phyloP scores from a whole-genome alignment of 2,113 vertebrate species.

The Platycercus adscitus region DNA sequence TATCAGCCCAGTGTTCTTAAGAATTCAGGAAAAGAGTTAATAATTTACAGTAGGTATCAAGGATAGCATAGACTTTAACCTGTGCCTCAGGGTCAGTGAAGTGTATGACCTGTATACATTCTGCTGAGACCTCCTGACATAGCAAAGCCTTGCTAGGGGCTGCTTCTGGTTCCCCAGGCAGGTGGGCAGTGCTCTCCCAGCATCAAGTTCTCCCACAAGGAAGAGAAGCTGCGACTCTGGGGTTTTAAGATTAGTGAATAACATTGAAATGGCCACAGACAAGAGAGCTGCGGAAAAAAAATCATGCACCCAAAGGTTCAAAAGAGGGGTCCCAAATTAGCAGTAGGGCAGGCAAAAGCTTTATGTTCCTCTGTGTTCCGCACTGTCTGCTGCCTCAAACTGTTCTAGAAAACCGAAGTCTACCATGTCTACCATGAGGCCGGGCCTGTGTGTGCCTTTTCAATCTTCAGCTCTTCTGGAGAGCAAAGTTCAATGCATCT shows the following conservation, averaged over 20 bases:
- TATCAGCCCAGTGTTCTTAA: not conserved
- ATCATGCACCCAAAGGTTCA: fast-evolving
- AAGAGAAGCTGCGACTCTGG: not conserved
- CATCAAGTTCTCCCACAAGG: fast-evolving
- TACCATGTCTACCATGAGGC: not conserved
- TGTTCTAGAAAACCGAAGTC: not conserved
- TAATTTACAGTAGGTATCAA: not conserved
- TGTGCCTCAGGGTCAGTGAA: not conserved
- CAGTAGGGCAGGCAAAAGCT: not conserved
- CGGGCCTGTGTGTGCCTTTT: not conserved
- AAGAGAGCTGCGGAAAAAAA: not conserved
- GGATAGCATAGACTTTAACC: not conserved
- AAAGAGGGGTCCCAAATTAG: not conserved
- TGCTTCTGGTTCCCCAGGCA: fast-evolving
- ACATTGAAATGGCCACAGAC: not conserved
- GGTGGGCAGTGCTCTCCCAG: not conserved
- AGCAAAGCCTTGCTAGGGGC: fast-evolving
- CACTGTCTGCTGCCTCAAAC: not conserved
- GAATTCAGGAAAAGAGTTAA: not conserved
- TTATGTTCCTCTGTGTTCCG: not conserved
- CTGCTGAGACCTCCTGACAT: not conserved
- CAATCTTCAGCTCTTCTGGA: not conserved
- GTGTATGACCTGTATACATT: not conserved
- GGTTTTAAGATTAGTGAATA: not conserved
- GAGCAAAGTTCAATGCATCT: not conserved